Percentiles rank a stretch among this genome's conserved stretches.
phyloP scores from a whole-genome alignment of 2,888 invertebrate genomes.

The Melieria crassipennis region DNA sequence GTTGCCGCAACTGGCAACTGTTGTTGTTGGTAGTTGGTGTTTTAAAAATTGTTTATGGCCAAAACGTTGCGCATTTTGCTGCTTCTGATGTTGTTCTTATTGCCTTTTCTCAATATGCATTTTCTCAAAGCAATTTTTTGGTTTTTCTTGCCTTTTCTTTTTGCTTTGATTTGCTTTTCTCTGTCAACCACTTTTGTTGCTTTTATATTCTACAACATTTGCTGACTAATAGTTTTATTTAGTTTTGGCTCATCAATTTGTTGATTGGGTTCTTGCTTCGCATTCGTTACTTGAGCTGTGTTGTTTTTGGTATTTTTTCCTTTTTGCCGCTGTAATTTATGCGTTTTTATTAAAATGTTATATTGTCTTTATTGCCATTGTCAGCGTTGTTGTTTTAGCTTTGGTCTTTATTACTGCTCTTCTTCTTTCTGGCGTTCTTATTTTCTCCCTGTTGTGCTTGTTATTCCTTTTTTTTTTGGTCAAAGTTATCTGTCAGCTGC shows the following conservation, averaged over 20 bases:
- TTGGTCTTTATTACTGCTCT: not conserved
- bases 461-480: not conserved
- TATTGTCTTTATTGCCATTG: slow-evolving; percentile 42
- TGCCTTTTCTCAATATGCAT: too few species aligned
- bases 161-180: slow-evolving; percentile 15
- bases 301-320: slow-evolving; percentile 23
- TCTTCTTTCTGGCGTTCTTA: not conserved
- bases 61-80: slow-evolving; percentile 52
- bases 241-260: slow-evolving; percentile 58
- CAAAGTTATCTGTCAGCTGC: slow-evolving; percentile 35
- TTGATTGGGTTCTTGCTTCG: slow-evolving; percentile 16
- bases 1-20: slow-evolving; percentile 5
- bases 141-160: slow-evolving; percentile 19
- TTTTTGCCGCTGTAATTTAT: slow-evolving; percentile 44
- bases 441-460: not conserved
- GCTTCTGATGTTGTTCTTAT: slow-evolving; percentile 6
- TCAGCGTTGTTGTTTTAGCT: slow-evolving; percentile 15
- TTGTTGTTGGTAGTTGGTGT: slow-evolving; percentile 52
- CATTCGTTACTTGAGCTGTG: slow-evolving; percentile 36
- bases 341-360: slow-evolving; percentile 58
- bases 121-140: not conserved
- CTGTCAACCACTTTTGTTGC: slow-evolving; percentile 25
- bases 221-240: slow-evolving; percentile 60
- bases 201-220: slow-evolving; percentile 41
- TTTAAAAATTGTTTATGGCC: slow-evolving; percentile 55